phyloP scores from a whole-genome alignment of 2,113 vertebrate species.

The Loxodonta africana region DNA sequence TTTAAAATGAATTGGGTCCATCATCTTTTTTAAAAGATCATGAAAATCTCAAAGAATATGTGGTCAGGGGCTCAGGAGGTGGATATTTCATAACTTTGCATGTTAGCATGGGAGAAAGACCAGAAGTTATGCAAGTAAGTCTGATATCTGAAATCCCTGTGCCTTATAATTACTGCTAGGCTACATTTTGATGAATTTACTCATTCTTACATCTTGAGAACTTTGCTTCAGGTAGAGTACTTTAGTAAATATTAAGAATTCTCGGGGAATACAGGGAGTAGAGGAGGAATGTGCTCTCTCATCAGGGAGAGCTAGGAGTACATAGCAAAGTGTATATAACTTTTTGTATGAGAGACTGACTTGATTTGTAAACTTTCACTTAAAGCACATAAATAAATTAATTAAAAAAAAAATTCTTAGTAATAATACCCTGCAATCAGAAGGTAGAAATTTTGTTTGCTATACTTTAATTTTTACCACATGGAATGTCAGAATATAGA shows the following conservation, averaged over 20 bases:
- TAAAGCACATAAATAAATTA: too few species aligned
- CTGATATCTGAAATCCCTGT: neutral
- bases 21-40: slow-evolving; percentile 3
- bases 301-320: too few species aligned
- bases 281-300: too few species aligned
- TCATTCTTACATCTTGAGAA: neutral
- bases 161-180: neutral
- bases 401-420: neutral
- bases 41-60: neutral
- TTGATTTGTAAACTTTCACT: too few species aligned
- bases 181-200: neutral
- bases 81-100: neutral
- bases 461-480: slow-evolving; percentile 2
- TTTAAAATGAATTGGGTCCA: neutral
- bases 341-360: too few species aligned
- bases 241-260: slow-evolving; percentile 22
- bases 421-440: neutral
- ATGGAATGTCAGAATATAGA: neutral
- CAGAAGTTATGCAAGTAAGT: neutral
- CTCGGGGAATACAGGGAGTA: neutral
- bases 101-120: neutral
- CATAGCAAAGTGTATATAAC: too few species aligned
- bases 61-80: neutral
- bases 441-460: neutral
- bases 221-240: neutral